Conservation (phyloP, 2,797 vertebrate genomes). For the Trachurus trachurus region DNA sequence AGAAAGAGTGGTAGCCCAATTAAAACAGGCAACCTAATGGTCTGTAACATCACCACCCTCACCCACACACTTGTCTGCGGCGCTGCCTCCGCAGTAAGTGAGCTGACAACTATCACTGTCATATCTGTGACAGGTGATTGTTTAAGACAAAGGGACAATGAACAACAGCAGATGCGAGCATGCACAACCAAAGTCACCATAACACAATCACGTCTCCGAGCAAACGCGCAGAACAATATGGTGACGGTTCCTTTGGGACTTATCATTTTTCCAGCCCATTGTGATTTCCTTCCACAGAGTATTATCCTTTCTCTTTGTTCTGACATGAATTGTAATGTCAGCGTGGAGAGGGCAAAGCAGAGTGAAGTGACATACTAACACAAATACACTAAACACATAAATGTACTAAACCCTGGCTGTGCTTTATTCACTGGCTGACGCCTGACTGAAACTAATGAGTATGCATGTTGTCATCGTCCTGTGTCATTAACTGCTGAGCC, state of each 20-base stretch:
- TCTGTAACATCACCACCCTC: constrained; percentile 65
- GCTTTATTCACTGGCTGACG: constrained; percentile 36
- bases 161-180: constrained; percentile 51
- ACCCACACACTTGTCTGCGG: constrained; percentile 31
- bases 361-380: constrained; percentile 27
- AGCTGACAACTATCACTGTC: constrained; percentile 71
- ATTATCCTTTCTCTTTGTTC: constrained; percentile 56
- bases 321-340: constrained; percentile 62
- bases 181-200: constrained; percentile 42
- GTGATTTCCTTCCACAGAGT: constrained; percentile 61
- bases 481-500: constrained; percentile 55
- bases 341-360: constrained; percentile 32
- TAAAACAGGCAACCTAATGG: constrained; percentile 70
- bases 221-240: constrained; percentile 56
- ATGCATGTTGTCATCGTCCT: constrained; percentile 46
- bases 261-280: constrained; percentile 59
- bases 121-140: constrained; percentile 72
- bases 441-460: constrained; percentile 38
- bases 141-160: constrained; percentile 68
- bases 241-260: constrained; percentile 57
- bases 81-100: constrained; percentile 44
- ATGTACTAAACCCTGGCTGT: constrained; percentile 24
- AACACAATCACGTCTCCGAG: constrained; percentile 55
- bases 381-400: constrained; percentile 28
- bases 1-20: constrained; percentile 68